Conservation (phyloP, 2,888 invertebrate genomes). For the Luperina testacea region DNA sequence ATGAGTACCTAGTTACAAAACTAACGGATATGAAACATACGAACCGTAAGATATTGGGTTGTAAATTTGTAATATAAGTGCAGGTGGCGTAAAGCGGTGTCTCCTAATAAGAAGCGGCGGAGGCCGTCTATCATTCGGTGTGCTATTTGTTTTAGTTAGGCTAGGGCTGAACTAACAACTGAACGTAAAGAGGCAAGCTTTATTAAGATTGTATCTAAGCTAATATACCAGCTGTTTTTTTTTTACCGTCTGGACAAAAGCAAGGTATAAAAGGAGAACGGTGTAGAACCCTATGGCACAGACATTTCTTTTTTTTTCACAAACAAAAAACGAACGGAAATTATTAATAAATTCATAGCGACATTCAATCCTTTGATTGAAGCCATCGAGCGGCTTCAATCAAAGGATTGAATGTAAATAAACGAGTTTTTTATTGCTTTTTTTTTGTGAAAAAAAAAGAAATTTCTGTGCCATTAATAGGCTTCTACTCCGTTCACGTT, state of each 20-base stretch:
- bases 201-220: background rate
- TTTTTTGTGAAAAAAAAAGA: no score
- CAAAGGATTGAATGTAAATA: no score
- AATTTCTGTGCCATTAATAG: no score
- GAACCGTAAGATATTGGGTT: constrained; percentile 39
- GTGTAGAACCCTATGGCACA: no score
- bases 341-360: no score
- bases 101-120: constrained; percentile 48
- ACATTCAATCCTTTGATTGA: no score
- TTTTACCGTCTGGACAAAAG: background rate
- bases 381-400: no score
- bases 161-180: constrained; percentile 17
- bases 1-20: constrained; percentile 28
- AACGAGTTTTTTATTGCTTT: no score
- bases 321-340: no score
- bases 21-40: constrained; percentile 41
- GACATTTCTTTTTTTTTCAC: no score
- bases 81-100: constrained; percentile 45
- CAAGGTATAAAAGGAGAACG: no score
- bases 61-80: constrained; percentile 7
- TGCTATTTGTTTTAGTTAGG: constrained; percentile 58
- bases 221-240: background rate
- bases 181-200: background rate
- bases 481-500: no score
- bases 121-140: constrained; percentile 61